Conservation (phyloP, 2,888 invertebrate genomes). For the Pyrocoelia pectoralis region DNA sequence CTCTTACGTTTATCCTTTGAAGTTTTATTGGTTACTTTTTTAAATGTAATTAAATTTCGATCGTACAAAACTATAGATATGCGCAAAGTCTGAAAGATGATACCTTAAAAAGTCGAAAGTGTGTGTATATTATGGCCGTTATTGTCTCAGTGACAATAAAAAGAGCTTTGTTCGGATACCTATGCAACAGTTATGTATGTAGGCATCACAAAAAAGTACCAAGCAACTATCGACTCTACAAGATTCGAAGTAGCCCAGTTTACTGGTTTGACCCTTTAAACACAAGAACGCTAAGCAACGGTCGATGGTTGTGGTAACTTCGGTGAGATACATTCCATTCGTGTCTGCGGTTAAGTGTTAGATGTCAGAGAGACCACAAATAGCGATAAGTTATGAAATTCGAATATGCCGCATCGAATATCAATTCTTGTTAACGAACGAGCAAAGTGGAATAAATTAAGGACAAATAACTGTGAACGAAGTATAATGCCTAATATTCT, state of each 20-base stretch:
- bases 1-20: neutral
- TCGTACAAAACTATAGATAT: no score
- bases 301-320: slow-evolving; percentile 37
- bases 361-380: slow-evolving; percentile 50
- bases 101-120: neutral
- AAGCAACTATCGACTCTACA: slow-evolving; percentile 18
- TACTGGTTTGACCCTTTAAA: slow-evolving; percentile 37
- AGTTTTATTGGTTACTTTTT: neutral
- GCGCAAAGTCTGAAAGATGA: no score
- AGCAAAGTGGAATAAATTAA: slow-evolving; percentile 29
- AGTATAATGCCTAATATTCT: slow-evolving; percentile 20
- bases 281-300: slow-evolving; percentile 31
- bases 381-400: slow-evolving; percentile 47
- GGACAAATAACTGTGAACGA: slow-evolving; percentile 27
- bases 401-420: slow-evolving; percentile 47
- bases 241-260: slow-evolving; percentile 24
- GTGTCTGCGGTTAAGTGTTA: slow-evolving; percentile 51
- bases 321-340: slow-evolving; percentile 51
- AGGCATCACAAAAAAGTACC: slow-evolving; percentile 8
- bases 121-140: neutral
- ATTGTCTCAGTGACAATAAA: slow-evolving; percentile 5
- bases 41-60: no score
- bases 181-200: slow-evolving; percentile 7
- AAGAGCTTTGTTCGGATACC: neutral
- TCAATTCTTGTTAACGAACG: slow-evolving; percentile 39